Evolutionary conservation across 2,888 invertebrate genomes (phyloP), one percentile per base, ranked within the genome.

Genomic region (Norana najaformis): DNA sequence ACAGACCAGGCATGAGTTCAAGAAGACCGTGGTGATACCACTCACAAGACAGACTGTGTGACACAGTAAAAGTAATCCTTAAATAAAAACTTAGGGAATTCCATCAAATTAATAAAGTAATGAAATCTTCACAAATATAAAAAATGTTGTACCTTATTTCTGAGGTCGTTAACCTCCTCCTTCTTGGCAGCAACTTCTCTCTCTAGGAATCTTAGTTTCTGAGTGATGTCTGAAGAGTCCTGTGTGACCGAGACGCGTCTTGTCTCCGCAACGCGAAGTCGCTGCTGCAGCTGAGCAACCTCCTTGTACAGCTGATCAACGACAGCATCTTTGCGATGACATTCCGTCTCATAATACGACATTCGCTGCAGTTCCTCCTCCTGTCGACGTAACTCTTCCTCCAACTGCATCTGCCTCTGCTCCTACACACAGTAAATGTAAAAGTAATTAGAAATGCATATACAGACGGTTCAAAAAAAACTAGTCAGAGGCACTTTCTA

Each of bases 301-400:
- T 94, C 93, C 41, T 93, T 92, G 83, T 93, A 93, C 88, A 94
- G 91, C 88, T 91, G 93, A 36, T 93, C 93, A 34, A 94, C 91
- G 30, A 93, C 92, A 82, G 93, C 93, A 82, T 94, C 94, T 90
- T 94, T 94, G 35, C 93, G 92, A 83, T 92, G 91, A 0, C 93
- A 92, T 39, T 94, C 94, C 89, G 92, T 91, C 91, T 94, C 94
- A 18, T 93, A 90, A 34, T 91, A 90, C 20, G 93, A 90, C 37
- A 94, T 91, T 37, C 94, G 91, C 13, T 91, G 92, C 18, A 94
- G 92, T 90, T 94, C 94, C 36, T 94, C 94, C 38, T 94, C 94
- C 39, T 92, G 92, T 36, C 94, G 90, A 39, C 93, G 93, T 39
- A 92, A 91, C 35, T 94, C 92, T 90, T 92, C 93, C 90, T 94